phyloP scores from a whole-genome alignment of 1,140 invertebrate species.

The Scaptomyza pallida region DNA sequence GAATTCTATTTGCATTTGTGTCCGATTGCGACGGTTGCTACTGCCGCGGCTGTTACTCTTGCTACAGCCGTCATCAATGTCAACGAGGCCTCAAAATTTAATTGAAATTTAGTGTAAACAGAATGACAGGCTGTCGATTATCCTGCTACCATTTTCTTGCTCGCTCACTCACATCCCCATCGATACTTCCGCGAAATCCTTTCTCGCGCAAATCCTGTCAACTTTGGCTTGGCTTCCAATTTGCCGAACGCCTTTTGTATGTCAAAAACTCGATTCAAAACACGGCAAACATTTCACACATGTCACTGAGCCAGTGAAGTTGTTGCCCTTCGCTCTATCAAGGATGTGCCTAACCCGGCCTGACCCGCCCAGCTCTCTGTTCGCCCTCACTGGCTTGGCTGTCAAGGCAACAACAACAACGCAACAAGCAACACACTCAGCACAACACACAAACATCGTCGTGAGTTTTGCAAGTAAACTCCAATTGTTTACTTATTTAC shows the following conservation, averaged over 20 bases:
- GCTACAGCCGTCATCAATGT: constrained; percentile 57
- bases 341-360: constrained; percentile 43
- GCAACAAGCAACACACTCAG: constrained; percentile 19
- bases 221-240: constrained; percentile 68
- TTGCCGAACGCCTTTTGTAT: constrained; percentile 68
- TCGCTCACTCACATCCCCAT: constrained; percentile 6
- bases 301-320: constrained; percentile 77
- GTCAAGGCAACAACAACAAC: constrained; percentile 49
- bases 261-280: constrained; percentile 61
- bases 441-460: neutral
- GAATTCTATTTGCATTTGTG: constrained; percentile 38
- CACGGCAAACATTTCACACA: constrained; percentile 69
- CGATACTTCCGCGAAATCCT: constrained; percentile 66
- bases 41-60: constrained; percentile 3
- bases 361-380: no score
- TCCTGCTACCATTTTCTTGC: no score
- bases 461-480: constrained; percentile 41
- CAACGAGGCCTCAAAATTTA: constrained; percentile 74
- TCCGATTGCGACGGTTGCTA: no score
- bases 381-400: constrained; percentile 30
- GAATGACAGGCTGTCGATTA: constrained; percentile 78
- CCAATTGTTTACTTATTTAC: constrained; percentile 76
- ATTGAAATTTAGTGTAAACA: constrained; percentile 83
- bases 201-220: constrained; percentile 72
- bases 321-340: constrained; percentile 50